Percentiles rank a stretch among this genome's conserved stretches.
phyloP scores from a whole-genome alignment of 2,888 invertebrate genomes.

The Epistrophe eligans region DNA sequence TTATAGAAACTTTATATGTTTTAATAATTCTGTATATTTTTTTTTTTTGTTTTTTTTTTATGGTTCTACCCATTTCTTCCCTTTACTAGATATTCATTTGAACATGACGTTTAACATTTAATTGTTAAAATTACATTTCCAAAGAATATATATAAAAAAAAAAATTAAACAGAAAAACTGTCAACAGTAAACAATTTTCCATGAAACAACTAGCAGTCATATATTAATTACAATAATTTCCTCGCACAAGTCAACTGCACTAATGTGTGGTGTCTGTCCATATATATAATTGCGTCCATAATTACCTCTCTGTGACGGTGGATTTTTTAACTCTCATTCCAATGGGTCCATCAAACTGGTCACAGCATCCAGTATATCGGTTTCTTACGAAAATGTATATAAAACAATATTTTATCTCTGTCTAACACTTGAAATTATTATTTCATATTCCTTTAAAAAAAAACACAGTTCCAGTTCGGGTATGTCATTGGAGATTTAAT shows the following conservation, averaged over 20 bases:
- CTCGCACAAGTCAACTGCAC: conserved; percentile 29
- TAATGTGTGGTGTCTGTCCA: conserved; percentile 47
- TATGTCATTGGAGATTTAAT: conserved; percentile 70
- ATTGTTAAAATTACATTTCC: conserved; percentile 21
- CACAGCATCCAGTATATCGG: conserved; percentile 54
- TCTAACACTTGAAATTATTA: conserved; percentile 58
- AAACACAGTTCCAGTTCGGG: conserved; percentile 36
- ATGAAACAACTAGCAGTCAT: conserved; percentile 46
- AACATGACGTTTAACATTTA: conserved; percentile 37
- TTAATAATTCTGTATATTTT: neutral
- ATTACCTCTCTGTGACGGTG: conserved; percentile 51
- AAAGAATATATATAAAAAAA: conserved; percentile 19
- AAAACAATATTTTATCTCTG: conserved; percentile 20
- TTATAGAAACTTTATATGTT: neutral
- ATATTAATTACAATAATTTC: conserved; percentile 70
- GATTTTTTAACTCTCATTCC: conserved; percentile 56
- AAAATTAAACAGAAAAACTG: conserved; percentile 26
- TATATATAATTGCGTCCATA: conserved; percentile 61
- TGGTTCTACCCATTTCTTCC: no score
- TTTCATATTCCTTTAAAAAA: conserved; percentile 63
- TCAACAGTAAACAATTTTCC: conserved; percentile 47
- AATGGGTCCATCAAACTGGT: conserved; percentile 53
- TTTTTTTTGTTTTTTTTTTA: neutral
- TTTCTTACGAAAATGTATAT: conserved; percentile 61
- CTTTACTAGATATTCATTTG: neutral